These are phyloP conservation scores for Hoplodrina blanda DNA, from an alignment of 2,888 invertebrate genomes.

Conservation along the genomic window DNA sequence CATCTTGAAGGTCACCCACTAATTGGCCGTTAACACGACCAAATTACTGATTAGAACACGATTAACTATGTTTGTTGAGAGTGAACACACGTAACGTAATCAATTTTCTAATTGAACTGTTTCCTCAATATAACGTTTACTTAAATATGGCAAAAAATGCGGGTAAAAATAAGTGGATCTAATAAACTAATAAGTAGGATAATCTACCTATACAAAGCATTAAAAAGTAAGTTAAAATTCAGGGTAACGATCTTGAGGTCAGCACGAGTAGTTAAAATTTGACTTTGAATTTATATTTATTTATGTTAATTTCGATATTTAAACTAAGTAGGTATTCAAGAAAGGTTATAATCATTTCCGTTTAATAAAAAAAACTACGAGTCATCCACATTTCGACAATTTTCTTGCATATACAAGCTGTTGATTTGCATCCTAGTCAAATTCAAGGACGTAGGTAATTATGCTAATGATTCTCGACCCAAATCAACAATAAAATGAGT, in stretches of 20 bases:
- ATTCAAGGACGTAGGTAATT: no score
- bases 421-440: no score
- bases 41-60: slow-evolving; percentile 54
- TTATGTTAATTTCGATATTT: neutral
- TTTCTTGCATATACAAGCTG: no score
- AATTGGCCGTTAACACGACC: slow-evolving; percentile 59
- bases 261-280: neutral
- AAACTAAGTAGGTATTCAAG: no score
- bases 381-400: neutral
- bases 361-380: slow-evolving; percentile 1
- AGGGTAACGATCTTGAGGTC: slow-evolving; percentile 12
- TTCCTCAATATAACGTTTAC: slow-evolving; percentile 4
- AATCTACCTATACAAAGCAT: no score
- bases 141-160: neutral
- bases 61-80: slow-evolving; percentile 42
- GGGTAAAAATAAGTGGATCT: neutral
- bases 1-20: slow-evolving; percentile 56
- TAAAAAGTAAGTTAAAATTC: slow-evolving; percentile 22
- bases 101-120: slow-evolving; percentile 22
- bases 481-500: no score
- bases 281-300: slow-evolving; percentile 11
- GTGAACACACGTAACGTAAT: slow-evolving; percentile 34
- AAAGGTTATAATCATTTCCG: neutral
- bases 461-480: no score
- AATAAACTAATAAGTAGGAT: neutral